Evolutionary conservation across 2,113 vertebrate species (phyloP).

Genomic region (Hassar affinis): DNA sequence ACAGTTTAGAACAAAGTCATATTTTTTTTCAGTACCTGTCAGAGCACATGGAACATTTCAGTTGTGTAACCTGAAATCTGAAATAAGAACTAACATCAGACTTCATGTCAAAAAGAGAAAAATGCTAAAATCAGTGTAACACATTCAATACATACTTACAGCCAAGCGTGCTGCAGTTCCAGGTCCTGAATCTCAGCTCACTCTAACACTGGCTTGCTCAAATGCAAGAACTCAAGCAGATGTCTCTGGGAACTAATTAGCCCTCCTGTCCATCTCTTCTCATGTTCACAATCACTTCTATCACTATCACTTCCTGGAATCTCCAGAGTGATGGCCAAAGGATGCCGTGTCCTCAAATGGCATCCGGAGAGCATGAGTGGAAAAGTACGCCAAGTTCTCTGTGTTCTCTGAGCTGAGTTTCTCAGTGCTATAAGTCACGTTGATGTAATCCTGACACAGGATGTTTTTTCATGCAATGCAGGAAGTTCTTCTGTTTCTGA

Average conservation of each 20-base stretch:
- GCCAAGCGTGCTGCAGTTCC: constrained; percentile 12
- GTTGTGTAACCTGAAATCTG: neutral
- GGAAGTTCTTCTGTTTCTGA: neutral
- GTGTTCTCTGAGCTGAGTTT: constrained; percentile 2
- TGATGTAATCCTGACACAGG: neutral
- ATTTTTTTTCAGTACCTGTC: neutral
- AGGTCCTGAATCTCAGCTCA: constrained; percentile 16
- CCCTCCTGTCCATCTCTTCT: neutral
- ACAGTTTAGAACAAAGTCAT: neutral
- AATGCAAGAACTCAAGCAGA: neutral
- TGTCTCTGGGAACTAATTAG: constrained; percentile 13
- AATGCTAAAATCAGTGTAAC: neutral
- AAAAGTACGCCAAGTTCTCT: constrained; percentile 3
- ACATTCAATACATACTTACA: neutral
- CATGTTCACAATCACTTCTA: neutral
- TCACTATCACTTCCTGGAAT: constrained; percentile 11
- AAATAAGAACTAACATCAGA: neutral
- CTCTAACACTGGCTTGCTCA: neutral
- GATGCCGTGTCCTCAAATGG: constrained; percentile 5
- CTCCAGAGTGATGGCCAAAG: constrained; percentile 1
- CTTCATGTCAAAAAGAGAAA: neutral
- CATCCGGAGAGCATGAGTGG: neutral
- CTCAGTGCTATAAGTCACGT: neutral
- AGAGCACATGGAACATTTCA: neutral
- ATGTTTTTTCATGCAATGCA: neutral